These are phyloP conservation scores for Leptopilina boulardi DNA, from an alignment of 1,140 invertebrate genomes.

Conservation along the genomic window DNA sequence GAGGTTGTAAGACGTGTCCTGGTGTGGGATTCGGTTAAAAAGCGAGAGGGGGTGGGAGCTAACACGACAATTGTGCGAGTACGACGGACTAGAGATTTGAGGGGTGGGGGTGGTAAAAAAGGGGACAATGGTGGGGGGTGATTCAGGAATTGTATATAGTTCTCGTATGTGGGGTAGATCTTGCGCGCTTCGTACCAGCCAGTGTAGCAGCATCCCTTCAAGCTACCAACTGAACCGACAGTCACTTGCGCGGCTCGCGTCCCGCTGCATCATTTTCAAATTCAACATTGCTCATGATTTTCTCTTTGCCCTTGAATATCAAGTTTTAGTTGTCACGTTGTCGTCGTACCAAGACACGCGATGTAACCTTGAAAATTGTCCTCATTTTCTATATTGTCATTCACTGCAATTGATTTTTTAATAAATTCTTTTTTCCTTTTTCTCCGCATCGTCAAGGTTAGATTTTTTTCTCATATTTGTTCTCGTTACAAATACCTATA, in stretches of 20 bases:
- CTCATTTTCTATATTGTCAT: not conserved
- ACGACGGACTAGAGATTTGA: conserved; percentile 45
- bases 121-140: too few species aligned
- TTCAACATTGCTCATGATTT: not conserved
- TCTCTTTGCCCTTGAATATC: not conserved
- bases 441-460: too few species aligned
- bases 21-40: conserved; percentile 20
- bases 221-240: conserved; percentile 64
- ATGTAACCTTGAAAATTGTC: not conserved
- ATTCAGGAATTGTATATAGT: conserved; percentile 39
- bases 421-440: not conserved
- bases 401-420: not conserved
- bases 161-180: conserved; percentile 67
- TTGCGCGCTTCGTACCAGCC: conserved; percentile 72
- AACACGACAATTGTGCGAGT: conserved; percentile 15
- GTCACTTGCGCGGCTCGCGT: conserved; percentile 72
- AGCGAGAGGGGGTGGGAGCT: conserved; percentile 18
- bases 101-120: conserved; percentile 42
- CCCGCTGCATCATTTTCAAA: conserved; percentile 61
- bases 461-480: too few species aligned
- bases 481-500: too few species aligned
- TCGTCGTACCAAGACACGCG: not conserved
- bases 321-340: conserved; percentile 38
- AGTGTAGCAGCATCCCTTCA: conserved; percentile 71
- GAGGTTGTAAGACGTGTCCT: conserved; percentile 44